phyloP scores from a whole-genome alignment of 1,140 invertebrate genomes.

The Macrotrachela quadricornifera region DNA sequence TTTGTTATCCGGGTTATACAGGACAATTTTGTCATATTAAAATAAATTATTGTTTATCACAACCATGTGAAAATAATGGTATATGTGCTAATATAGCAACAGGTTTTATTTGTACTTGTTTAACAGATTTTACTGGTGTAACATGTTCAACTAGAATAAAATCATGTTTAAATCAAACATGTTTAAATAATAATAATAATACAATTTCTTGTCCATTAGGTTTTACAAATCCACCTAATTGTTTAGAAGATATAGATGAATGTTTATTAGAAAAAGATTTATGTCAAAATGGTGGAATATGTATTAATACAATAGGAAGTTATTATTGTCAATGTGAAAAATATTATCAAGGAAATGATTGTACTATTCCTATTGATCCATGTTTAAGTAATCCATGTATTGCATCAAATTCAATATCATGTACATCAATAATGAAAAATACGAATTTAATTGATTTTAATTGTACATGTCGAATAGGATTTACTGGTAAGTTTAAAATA shows the following conservation, averaged over 20 bases:
- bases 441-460: not conserved
- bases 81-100: conserved; percentile 16
- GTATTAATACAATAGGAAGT: conserved; percentile 34
- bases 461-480: conserved; percentile 2
- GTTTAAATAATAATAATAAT: too few species aligned
- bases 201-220: too few species aligned
- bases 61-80: conserved; percentile 17
- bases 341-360: conserved; percentile 50
- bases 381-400: conserved; percentile 40
- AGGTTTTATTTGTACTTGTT: conserved; percentile 12
- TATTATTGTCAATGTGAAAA: conserved; percentile 63
- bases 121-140: conserved; percentile 3
- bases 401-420: conserved; percentile 16
- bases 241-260: too few species aligned
- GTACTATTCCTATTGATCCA: conserved; percentile 14
- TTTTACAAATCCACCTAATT: too few species aligned
- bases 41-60: conserved; percentile 14
- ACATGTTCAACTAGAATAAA: too few species aligned
- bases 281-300: conserved; percentile 7
- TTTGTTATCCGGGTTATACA: conserved; percentile 37
- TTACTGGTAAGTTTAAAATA: not conserved
- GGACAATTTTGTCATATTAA: conserved; percentile 13
- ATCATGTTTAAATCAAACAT: conserved; percentile 36
- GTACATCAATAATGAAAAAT: conserved; percentile 12
- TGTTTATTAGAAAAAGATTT: not conserved